Percentiles rank a stretch among this genome's conserved stretches.
Conservation (phyloP, 2,113 vertebrate species). For the Holacanthus passer region DNA sequence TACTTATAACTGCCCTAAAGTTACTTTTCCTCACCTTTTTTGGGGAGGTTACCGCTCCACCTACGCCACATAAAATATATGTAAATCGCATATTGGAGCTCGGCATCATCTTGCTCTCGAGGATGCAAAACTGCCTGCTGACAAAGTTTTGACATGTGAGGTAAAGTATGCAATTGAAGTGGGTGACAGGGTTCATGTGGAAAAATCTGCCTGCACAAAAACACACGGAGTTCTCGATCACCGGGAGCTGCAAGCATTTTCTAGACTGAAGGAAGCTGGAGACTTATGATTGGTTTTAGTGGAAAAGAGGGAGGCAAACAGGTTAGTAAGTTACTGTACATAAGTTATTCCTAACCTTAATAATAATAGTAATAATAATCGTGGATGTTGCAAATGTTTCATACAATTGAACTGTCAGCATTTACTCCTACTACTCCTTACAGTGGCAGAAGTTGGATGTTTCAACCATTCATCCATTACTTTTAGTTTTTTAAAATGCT, state of each 20-base stretch:
- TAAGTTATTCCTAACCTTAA: too few relatives aligned
- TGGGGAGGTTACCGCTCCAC: background rate
- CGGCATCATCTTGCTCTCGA: background rate
- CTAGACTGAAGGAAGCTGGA: background rate
- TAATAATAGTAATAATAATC: too few relatives aligned
- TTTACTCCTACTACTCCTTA: too few relatives aligned
- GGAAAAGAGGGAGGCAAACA: conserved; percentile 21
- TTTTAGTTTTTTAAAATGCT: background rate
- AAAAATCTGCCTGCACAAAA: conserved; percentile 9
- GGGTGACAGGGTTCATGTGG: conserved; percentile 33
- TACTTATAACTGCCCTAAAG: background rate
- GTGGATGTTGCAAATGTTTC: too few relatives aligned
- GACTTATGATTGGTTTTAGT: background rate
- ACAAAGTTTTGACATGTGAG: conserved; percentile 26
- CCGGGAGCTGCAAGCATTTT: background rate
- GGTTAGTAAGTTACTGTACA: background rate
- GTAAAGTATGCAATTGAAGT: conserved; percentile 15
- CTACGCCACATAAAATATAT: conserved; percentile 2
- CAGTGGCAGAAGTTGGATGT: too few relatives aligned
- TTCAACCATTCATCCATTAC: background rate
- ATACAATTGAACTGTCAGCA: too few relatives aligned
- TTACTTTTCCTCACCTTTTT: conserved; percentile 1
- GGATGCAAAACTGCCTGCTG: conserved; percentile 11
- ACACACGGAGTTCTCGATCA: background rate
- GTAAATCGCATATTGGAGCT: conserved; percentile 1